Base-by-base conservation (phyloP, 2,797 vertebrate species). In the Hirundo rustica region DNA sequence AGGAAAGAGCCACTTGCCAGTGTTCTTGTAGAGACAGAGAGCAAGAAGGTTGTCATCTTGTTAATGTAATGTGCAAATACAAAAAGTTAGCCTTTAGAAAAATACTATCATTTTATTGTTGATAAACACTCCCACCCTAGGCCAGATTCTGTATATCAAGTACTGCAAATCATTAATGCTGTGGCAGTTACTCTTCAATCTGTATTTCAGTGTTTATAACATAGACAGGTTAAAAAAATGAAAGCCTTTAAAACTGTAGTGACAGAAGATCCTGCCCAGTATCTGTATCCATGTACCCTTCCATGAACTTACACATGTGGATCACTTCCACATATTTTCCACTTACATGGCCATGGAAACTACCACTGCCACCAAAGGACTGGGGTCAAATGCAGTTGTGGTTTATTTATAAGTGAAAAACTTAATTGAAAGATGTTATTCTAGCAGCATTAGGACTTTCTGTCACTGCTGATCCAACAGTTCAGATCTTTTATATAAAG, bases 251-350 rank as follows among this genome's bases (percentile, higher is more conserved):
- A 48, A 80, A 58, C 16, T 42, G 6, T 10, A 42, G 19, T 50
- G 25, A 50, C 25, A 50, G 30, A 40, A 68, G 38, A 34, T 34
- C 16, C 54, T 68, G 42, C 36, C 25, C 30, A 58, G 45, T 50
- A 68, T 20, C 16, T 50, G 6, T 34, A 68, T 16, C 12, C 36
- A 44, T 6, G 2, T 30, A 23, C 19, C 19, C 19, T 86, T 55
- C 57, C n/a, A 3, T 42, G 32, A 68, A 42, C 18, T 67, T 62
- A 70, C 7, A 22, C 16, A 54, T 0, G 0, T 5, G n/a, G n/a
- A 74, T 78, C 25, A 32, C 8, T 67, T 74, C 12, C 16, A 67
- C 7, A 1, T 38, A 34, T 42, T 79, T 79, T 82, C 34, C 36
- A 61, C 9, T 45, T 53, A 40, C 5, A 34, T 2, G 2, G n/a